Evolutionary conservation across 2,888 invertebrate genomes (phyloP), one percentile per base, ranked within the genome.

Genomic region (Lochmaea crataegi): DNA sequence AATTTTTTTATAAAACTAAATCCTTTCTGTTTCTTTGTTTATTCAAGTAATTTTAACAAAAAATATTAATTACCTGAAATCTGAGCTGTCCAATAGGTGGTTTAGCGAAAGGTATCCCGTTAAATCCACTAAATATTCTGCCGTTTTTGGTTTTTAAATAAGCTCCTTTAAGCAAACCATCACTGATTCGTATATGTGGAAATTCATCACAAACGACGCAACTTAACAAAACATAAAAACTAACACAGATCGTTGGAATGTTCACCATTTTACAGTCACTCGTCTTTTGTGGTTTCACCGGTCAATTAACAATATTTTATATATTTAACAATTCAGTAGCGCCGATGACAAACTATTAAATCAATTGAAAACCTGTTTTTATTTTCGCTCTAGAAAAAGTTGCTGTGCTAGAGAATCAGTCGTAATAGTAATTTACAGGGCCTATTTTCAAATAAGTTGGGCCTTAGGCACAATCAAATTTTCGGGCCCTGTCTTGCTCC

Each of bases 51-150:
- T 9, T 38, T 38, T 38, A 5, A 38, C 32, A 38, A 38, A 38
- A 41, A 65, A 48, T 14, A 51, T 41, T 16, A 45, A 45, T 65
- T 80, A 87, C 87, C 85, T 85, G 81, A 82, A 87, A 87, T 77
- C 87, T 81, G 9, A 86, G 76, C 11, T 83, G 77, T 10, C 83
- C 85, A 32, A 87, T 45, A 11, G 87, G 87, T 32, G 87, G 86
- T 77, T 84, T 80, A 0, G 87, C 87, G 68, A 80, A 87, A 1
- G 86, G 86, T 67, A 90, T 86, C 16, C 87, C 86, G 64, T 87
- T 79, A 78, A 89, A 89, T 41, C 87, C 87, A 67, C 83, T 86
- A 77, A 88, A 88, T 75, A 85, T 81, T 45, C 85, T 83, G 63
- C 87, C 88, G 74, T 82, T 85, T 60, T 83, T 84, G 4, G 87